Conservation (phyloP, 1,140 invertebrate species). For the Amphibalanus amphitrite region DNA sequence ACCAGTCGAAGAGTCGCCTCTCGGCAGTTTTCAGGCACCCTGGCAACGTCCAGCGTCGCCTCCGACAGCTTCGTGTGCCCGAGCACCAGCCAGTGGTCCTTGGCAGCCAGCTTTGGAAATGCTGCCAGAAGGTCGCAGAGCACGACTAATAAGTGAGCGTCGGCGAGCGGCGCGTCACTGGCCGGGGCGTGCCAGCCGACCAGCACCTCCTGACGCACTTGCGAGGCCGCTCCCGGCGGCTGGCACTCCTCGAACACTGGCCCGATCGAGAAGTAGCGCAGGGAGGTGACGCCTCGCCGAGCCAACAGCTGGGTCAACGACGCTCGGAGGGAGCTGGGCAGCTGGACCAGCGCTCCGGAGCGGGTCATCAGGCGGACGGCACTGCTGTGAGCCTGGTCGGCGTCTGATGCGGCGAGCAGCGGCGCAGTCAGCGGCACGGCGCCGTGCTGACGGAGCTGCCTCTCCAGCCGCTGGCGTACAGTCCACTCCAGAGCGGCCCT, state of each 20-base stretch:
- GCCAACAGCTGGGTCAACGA: constrained; percentile 66
- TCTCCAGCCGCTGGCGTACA: background rate
- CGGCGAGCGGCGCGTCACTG: background rate
- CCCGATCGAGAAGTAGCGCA: constrained; percentile 68
- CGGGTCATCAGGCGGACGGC: constrained; percentile 27
- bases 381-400: no score
- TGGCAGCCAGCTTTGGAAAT: background rate
- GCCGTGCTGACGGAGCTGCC: constrained; percentile 41
- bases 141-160: background rate
- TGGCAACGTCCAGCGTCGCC: constrained; percentile 17
- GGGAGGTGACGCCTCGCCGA: constrained; percentile 52
- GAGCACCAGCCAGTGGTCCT: background rate
- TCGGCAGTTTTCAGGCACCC: constrained; percentile 15
- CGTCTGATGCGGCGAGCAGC: constrained; percentile 23
- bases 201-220: background rate
- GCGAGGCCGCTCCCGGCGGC: background rate
- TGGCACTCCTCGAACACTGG: constrained; percentile 61
- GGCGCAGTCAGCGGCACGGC: constrained; percentile 54
- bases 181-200: background rate
- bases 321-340: background rate
- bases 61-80: constrained; percentile 7
- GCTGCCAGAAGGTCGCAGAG: background rate
- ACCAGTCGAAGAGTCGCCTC: constrained; percentile 8
- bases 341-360: background rate
- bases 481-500: background rate